Evolutionary conservation across 2,888 invertebrate genomes (phyloP), one percentile per base, ranked within the genome.

Genomic region (Eretmocerus hayati): DNA sequence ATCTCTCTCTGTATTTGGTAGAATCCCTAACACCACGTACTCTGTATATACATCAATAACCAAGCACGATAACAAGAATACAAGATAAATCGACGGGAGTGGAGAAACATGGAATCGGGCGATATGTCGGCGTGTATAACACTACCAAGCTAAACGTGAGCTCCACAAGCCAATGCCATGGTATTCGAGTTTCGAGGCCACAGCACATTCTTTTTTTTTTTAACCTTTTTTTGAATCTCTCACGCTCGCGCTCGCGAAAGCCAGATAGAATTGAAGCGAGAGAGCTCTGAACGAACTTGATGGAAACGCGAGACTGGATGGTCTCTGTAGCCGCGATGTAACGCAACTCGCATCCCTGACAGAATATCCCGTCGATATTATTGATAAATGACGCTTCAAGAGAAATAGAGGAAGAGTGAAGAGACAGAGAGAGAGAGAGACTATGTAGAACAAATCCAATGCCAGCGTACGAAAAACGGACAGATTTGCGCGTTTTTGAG

Each of bases 1-100:
- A 11, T 26, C 40, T 42, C 31, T 35, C 46, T 53, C 53, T n/a
- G 50, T 53, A 53, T 50, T 53, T 53, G 50, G 45, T 45, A 48
- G 38, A 53, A 48, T 49, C 50, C 47, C 23, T 42, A 38, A 46
- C 40, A 44, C 6, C 36, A 13, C 31, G 37, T 23, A 20, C 22
- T 36, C 41, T 30, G 39, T n/a, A n/a, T 37, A 30, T 36, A 22
- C 45, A 48, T 48, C 48, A 48, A 53, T 44, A 48, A 48, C 45
- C 50, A 42, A 53, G 48, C 50, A 46, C 50, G 53, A 50, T 53
- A 53, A 50, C 48, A 50, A 53, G 53, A 53, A 53, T 46, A 41
- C 50, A 42, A 50, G 39, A 31, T 48, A 47, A 46, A 45, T 53
- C 43, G 42, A 44, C 36, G 19, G 36, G 16, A 15, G n/a, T 19